Conservation (phyloP, 2,888 invertebrate genomes). For the Diloba caeruleocephala region DNA sequence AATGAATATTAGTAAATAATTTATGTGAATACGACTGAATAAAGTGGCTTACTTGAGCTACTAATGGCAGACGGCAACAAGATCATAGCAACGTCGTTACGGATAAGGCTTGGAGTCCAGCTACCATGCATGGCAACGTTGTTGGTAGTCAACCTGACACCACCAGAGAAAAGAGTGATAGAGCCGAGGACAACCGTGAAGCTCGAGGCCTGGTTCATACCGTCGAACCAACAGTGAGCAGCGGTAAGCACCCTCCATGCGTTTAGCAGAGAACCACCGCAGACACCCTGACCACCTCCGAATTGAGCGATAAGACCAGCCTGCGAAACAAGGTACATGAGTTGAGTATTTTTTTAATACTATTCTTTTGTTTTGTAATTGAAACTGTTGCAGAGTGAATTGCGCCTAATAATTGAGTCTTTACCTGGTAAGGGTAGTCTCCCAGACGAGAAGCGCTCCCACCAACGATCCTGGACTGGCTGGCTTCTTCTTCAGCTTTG, state of each 20-base stretch:
- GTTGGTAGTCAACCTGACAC: slow-evolving; percentile 58
- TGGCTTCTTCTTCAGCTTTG: slow-evolving; percentile 34
- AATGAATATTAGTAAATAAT: no score
- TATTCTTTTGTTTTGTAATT: no score
- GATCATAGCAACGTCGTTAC: slow-evolving; percentile 71
- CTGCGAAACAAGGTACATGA: slow-evolving; percentile 11
- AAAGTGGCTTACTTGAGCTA: slow-evolving; percentile 53
- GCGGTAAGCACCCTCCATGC: slow-evolving; percentile 63
- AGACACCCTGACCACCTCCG: slow-evolving; percentile 52
- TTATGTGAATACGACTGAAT: not conserved
- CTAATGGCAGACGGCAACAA: slow-evolving; percentile 47
- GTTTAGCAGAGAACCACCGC: slow-evolving; percentile 66
- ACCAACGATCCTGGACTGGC: slow-evolving; percentile 51
- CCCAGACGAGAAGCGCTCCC: slow-evolving; percentile 42
- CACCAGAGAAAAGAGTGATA: slow-evolving; percentile 61
- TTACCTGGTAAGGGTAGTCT: slow-evolving; percentile 55
- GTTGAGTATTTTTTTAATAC: no score
- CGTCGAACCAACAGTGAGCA: slow-evolving; percentile 76
- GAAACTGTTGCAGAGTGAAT: not conserved
- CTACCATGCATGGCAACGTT: slow-evolving; percentile 58
- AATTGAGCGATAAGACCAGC: slow-evolving; percentile 30
- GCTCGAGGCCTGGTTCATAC: slow-evolving; percentile 63
- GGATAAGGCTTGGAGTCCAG: slow-evolving; percentile 59
- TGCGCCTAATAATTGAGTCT: not conserved
- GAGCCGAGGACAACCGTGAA: slow-evolving; percentile 70